Evolutionary conservation across 2,888 invertebrate genomes (phyloP), one percentile per base, ranked within the genome.

Genomic region (Epinotia brunnichana): DNA sequence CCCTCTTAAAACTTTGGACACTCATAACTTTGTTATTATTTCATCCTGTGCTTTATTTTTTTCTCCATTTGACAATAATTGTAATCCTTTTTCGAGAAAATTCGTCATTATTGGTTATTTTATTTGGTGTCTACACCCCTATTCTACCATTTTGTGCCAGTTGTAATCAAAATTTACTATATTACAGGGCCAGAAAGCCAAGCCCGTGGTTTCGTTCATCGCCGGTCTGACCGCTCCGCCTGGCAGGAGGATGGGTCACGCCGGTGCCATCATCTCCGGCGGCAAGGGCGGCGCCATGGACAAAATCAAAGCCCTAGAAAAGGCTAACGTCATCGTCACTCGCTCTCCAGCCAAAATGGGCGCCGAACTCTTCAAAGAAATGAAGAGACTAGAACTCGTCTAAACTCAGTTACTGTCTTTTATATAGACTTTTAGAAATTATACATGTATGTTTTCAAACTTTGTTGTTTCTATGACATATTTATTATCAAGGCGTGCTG

Each of bases 201-300:
- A 99, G 88, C 99, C 99, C 57, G 99, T 99, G 51, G 99, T 99
- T 2, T 98, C 99, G 9, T 99, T 99, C 91, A 99, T 99, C 90
- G 99, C 99, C 81, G 99, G 99, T 73, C 90, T 99, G 75, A 99
- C 99, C 13, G 99, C 99, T 15, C 99, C 99, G 19, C 99, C 99
- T 59, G 99, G 99, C 69, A 95, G 99, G 82, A 95, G 99, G 86
- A 99, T 99, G 99, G 99, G 99, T 57, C 99, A 99, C 89, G 99
- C 99, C 74, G 99, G 99, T 79, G 99, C 99, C 77, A 99, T 99
- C 83, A 99, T 99, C 86, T 98, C 99, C 0, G 99, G 99, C 17
- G 99, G 99, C 64, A 99, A 99, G 89, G 99, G 99, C 76, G 99
- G 98, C 69, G 99, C 99, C 73, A 96, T 97, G 92, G 99, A 99